phyloP scores from a whole-genome alignment of 2,113 vertebrate genomes.

The Otus sunia region DNA sequence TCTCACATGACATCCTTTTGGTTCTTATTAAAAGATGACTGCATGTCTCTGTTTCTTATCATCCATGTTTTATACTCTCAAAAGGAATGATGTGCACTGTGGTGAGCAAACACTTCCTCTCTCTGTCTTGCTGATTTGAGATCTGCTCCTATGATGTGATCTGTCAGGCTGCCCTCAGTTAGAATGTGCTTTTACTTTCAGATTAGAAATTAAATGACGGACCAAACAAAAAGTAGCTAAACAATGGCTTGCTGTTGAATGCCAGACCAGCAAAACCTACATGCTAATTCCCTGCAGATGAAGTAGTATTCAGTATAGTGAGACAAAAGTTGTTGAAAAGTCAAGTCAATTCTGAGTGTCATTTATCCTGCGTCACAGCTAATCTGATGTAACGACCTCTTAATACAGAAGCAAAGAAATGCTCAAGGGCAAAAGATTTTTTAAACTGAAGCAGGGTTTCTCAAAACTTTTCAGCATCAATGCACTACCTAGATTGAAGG shows the following conservation, averaged over 20 bases:
- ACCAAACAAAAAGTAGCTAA: neutral
- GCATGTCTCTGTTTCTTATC: conserved; percentile 26
- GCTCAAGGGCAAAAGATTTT: neutral
- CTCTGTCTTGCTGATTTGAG: neutral
- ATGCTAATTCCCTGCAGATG: neutral
- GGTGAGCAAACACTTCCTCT: neutral
- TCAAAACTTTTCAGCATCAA: neutral
- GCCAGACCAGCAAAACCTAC: neutral
- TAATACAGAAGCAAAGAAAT: neutral
- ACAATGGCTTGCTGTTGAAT: neutral
- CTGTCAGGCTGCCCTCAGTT: neutral
- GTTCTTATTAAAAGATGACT: conserved; percentile 15
- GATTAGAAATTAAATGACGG: neutral
- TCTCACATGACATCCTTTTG: neutral
- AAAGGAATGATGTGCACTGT: neutral
- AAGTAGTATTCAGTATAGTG: neutral
- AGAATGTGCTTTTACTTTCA: neutral
- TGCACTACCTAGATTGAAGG: neutral
- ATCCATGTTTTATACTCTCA: neutral
- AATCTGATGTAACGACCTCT: neutral
- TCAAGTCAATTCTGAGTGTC: neutral
- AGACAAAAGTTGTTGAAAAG: neutral
- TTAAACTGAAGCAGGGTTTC: neutral
- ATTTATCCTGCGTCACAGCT: neutral
- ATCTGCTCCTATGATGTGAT: neutral